Base-by-base conservation (phyloP, 2,113 vertebrate species). In the Excalfactoria chinensis region DNA sequence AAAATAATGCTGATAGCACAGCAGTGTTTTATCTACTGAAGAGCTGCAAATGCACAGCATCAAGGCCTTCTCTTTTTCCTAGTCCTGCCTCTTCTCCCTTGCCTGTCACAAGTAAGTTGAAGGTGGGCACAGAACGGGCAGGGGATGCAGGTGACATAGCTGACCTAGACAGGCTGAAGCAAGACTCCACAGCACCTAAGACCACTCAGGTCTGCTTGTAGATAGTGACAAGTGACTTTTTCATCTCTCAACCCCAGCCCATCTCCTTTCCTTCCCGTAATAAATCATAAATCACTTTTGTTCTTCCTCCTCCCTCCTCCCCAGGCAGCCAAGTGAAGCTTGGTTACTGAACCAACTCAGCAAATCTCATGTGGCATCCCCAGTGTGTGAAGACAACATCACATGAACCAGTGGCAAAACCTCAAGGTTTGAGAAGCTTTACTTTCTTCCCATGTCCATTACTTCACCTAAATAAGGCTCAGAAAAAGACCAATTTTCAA, bases 71-170 rank as follows among this genome's bases (percentile, higher is more conserved):
- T 40, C 26, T 35, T 88, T 40, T 74, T 63, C 34, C 21, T 53
- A 7, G 9, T 84, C 8, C 46, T 55, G 41, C 6, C 37, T 56
- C 34, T 51, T 78, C 70, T 22, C 12, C 2, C 1, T 28, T 63
- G 5, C 4, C 9, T 3, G 2, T 3, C 4, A 74, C 37, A 71
- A 37, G 28, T 0, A 68, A 53, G 17, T 26, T 74, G 13, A 15
- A 22, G 4, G 8, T 34, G 34, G 8, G 13, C 51, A 22, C 64
- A 30, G 60, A 6, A 2, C 0, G 66, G 41, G 37, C 26, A 35
- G 6, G 6, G 40, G 11, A 22, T 6, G 32, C 16, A 41, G 32
- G 16, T n/a, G n/a, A 34, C n/a, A 80, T 6, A 88, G 34, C 5
- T 69, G 23, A 51, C 7, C n/a, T 18, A 49, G 49, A 13, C 0